A percentile compares a stretch with the other conserved stretches of the same genome.
These are phyloP conservation scores for Dissostichus mawsoni DNA, from an alignment of 2,113 vertebrate genomes.

Conservation along the genomic window DNA sequence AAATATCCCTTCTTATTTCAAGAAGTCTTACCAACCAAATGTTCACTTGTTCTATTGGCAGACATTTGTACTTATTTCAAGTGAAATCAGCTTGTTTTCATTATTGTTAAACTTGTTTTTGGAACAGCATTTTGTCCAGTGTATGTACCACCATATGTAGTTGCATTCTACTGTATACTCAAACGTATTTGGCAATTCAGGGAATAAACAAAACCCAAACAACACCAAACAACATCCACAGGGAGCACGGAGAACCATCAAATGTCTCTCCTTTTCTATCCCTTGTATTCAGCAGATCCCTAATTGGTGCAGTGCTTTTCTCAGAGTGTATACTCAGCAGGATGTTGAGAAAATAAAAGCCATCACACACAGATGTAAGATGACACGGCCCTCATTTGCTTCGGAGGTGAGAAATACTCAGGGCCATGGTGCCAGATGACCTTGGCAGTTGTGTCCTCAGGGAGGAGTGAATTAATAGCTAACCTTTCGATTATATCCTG, in stretches of 20 bases:
- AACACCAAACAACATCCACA: not conserved
- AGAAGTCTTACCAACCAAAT: no score
- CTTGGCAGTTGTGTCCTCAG: slow-evolving; percentile 69
- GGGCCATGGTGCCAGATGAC: slow-evolving; percentile 50
- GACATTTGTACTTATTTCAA: no score
- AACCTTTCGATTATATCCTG: slow-evolving; percentile 69
- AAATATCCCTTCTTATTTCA: no score
- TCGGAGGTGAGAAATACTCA: slow-evolving; percentile 75
- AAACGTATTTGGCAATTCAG: no score
- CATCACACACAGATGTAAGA: slow-evolving; percentile 58
- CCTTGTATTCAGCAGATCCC: not conserved
- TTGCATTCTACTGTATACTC: no score
- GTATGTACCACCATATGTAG: no score
- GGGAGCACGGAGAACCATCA: slow-evolving; percentile 26
- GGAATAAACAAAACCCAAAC: slow-evolving; percentile 37
- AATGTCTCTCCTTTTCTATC: not conserved
- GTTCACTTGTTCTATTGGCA: no score
- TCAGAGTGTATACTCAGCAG: slow-evolving; percentile 29
- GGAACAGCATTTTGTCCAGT: no score
- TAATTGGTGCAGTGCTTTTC: slow-evolving; percentile 18
- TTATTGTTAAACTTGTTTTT: no score
- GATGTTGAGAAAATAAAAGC: slow-evolving; percentile 48
- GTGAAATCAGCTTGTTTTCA: no score
- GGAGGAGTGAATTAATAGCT: slow-evolving; percentile 72
- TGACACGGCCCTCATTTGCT: slow-evolving; percentile 73